Conservation (phyloP, 92 coral and sea anemone genomes). For the Actinostola sp. region DNA sequence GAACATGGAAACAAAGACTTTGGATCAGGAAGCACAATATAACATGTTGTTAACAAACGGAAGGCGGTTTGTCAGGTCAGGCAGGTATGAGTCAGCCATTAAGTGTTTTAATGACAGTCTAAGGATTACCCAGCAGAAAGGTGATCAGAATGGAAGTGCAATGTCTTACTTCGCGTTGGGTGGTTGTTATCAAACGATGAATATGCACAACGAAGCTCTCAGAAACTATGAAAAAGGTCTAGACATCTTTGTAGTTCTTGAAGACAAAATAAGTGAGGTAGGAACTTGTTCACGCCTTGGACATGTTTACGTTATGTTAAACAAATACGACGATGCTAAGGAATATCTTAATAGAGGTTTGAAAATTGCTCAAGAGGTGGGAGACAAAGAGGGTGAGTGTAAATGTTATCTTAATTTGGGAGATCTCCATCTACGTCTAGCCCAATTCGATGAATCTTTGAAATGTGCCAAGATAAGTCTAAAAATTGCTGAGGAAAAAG, state of each 20-base stretch:
- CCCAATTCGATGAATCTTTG: background rate
- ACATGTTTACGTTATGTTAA: no score
- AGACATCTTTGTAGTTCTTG: background rate
- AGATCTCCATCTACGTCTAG: background rate
- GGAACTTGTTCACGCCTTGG: background rate
- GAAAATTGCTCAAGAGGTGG: background rate
- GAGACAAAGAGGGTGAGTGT: background rate
- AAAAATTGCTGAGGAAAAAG: background rate
- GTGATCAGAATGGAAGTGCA: no score
- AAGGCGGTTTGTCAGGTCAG: no score
- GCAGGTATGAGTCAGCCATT: no score
- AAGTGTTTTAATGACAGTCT: no score
- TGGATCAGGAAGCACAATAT: no score
- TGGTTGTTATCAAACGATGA: no score
- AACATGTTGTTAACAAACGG: no score
- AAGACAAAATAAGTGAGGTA: background rate
- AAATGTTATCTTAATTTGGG: background rate
- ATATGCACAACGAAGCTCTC: background rate
- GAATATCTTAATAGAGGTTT: background rate
- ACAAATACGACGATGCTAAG: background rate
- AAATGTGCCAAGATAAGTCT: background rate
- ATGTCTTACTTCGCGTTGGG: no score
- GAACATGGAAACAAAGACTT: no score
- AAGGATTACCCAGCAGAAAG: no score
- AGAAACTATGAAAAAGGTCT: background rate